Base-by-base conservation (phyloP, 37 sponge, comb jelly and placozoan species). In the Hexactinellida sp. region DNA sequence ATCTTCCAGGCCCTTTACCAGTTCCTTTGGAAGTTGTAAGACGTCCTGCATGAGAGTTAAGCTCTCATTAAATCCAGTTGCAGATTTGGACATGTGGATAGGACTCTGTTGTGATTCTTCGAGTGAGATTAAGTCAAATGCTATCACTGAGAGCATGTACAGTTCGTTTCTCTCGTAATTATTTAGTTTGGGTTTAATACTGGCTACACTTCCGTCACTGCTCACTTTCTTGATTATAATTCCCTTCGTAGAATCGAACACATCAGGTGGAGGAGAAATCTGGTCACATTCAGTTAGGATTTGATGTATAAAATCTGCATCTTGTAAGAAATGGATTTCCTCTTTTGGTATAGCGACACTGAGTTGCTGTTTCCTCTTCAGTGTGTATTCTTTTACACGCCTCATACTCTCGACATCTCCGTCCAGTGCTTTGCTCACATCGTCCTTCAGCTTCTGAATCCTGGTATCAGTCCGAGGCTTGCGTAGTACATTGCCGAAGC, bases 121-220 rank as follows among this genome's bases (percentile, higher is more conserved):
- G 30, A 63, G 76, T 32, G 76, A 63, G 76, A 63, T 63, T n/a
- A 63, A 63, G 34, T 63, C 76, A 23, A 21, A 63, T 23, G 76
- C 76, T 25, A 63, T 63, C 76, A 28, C 76, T 25, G 76, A 63
- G 76, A 63, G 76, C 76, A 63, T 63, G 76, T 63, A 63, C 76
- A 63, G 21, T 63, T 63, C 76, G 13, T 63, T 63, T 28, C 76
- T 63, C 30, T 63, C 76, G 30, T 10, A 3, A 7, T 63, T 28
- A n/a, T 63, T n/a, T 10, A 25, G 3, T 28, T n/a, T n/a, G 5
- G 28, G 76, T 63, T 63, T 63, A 25, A 28, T 21, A 5, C 5
- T 10, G 1, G 34, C 21, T 63, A 28, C 28, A 7, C 13, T 23
- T 21, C 76, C 34, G 5, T 28, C 30, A 25, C 76, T n/a, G 13